Conservation (phyloP, 2,888 invertebrate species). For the Tuberolachnus salignus region DNA sequence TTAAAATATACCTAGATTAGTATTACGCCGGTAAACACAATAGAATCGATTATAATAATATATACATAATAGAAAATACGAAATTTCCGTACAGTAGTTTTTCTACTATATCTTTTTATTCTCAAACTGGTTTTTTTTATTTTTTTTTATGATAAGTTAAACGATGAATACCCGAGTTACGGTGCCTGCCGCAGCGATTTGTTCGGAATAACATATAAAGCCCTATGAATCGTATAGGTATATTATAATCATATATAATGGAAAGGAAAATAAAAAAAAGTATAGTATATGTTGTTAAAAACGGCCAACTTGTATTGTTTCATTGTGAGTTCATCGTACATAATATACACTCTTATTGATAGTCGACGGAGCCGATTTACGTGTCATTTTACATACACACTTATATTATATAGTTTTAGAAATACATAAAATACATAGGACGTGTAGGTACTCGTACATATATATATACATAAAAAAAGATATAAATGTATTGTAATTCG, state of each 20-base stretch:
- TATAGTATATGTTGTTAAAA: conserved; percentile 14
- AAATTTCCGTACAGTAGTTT: conserved; percentile 14
- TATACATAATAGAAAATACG: background rate
- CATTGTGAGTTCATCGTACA: conserved; percentile 19
- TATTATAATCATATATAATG: background rate
- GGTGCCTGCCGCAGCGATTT: background rate
- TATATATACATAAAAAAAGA: too few species aligned
- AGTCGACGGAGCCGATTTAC: conserved; percentile 24
- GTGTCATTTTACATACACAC: conserved; percentile 11
- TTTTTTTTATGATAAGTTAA: background rate
- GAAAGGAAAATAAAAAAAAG: background rate
- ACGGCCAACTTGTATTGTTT: conserved; percentile 21
- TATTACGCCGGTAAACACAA: too few species aligned
- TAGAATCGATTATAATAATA: too few species aligned
- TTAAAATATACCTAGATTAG: too few species aligned
- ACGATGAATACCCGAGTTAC: background rate
- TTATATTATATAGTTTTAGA: too few species aligned
- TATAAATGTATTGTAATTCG: background rate
- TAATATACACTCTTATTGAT: background rate
- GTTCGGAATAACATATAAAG: conserved; percentile 11
- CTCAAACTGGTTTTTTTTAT: background rate
- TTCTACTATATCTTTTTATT: background rate
- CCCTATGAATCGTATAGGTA: background rate
- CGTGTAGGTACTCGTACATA: too few species aligned
- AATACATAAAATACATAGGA: too few species aligned